Evolutionary conservation across 1,140 invertebrate genomes (phyloP).

Genomic region (Manduca sexta): DNA sequence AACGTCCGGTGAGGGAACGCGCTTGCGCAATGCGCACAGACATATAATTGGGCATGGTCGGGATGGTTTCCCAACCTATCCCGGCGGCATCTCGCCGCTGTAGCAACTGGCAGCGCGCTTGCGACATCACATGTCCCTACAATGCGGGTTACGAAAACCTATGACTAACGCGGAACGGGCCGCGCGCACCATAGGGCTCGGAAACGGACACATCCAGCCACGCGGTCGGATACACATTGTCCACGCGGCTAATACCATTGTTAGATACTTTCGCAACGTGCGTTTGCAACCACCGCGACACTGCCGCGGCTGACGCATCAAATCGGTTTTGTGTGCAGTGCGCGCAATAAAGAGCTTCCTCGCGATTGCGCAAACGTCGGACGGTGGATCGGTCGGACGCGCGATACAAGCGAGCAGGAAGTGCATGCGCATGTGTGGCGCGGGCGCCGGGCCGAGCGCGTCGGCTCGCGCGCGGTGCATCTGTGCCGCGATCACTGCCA

Average conservation of each 20-base stretch:
- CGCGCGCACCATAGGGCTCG: constrained; percentile 28
- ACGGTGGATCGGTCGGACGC: constrained; percentile 20
- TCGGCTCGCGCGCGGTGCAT: constrained; percentile 53
- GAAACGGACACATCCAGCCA: constrained; percentile 23
- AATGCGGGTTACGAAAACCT: constrained; percentile 67
- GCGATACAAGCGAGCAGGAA: constrained; percentile 65
- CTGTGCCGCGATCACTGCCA: constrained; percentile 52
- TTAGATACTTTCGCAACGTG: constrained; percentile 38
- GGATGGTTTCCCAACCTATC: constrained; percentile 70
- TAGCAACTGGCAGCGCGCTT: constrained; percentile 49
- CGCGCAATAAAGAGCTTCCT: constrained; percentile 34
- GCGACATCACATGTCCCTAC: constrained; percentile 61
- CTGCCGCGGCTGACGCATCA: constrained; percentile 27
- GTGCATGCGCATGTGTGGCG: constrained; percentile 66
- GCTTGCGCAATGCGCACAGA: constrained; percentile 40
- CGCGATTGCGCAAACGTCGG: constrained; percentile 52
- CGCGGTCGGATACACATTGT: constrained; percentile 32
- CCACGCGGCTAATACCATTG: constrained; percentile 33
- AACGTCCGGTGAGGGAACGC: constrained; percentile 24
- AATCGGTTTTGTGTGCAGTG: constrained; percentile 43
- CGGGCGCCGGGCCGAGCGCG: too few species aligned
- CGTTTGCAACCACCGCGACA: constrained; percentile 22
- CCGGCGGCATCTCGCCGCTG: constrained; percentile 55
- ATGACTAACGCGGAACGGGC: constrained; percentile 42
- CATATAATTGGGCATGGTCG: constrained; percentile 61